Percentiles rank a stretch among this genome's conserved stretches.
Conservation (phyloP, 2,113 vertebrate genomes). For the Anolis carolinensis region DNA sequence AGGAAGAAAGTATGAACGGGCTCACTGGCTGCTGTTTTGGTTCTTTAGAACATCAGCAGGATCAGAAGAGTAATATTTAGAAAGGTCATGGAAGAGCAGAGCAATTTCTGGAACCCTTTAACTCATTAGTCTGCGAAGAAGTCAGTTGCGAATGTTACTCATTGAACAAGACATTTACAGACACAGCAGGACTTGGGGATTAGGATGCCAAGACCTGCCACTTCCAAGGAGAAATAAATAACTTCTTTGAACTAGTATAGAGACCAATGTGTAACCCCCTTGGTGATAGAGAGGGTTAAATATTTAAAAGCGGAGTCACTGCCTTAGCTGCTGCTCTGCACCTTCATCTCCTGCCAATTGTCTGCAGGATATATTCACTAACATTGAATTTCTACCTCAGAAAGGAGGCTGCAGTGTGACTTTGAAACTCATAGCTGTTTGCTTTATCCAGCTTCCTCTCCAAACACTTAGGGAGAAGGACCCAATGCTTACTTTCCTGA, state of each 20-base stretch:
- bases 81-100: background rate
- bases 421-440: conserved; percentile 45
- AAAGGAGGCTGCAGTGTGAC: background rate
- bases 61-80: background rate
- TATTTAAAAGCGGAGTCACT: conserved; percentile 67
- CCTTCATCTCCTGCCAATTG: conserved; percentile 70
- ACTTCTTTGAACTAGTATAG: conserved; percentile 53
- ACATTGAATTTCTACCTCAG: conserved; percentile 63
- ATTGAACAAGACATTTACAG: conserved; percentile 13
- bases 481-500: background rate
- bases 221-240: conserved; percentile 52
- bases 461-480: background rate
- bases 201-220: conserved; percentile 39
- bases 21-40: background rate
- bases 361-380: conserved; percentile 63
- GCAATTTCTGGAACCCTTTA: conserved; percentile 1
- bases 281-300: conserved; percentile 59
- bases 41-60: background rate
- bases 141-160: background rate
- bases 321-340: conserved; percentile 58
- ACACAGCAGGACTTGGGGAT: background rate
- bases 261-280: conserved; percentile 57
- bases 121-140: background rate
- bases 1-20: background rate
- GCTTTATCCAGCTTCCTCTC: conserved; percentile 3